phyloP scores from a whole-genome alignment of 1,140 invertebrate genomes.

The Coenobita brevimanus region DNA sequence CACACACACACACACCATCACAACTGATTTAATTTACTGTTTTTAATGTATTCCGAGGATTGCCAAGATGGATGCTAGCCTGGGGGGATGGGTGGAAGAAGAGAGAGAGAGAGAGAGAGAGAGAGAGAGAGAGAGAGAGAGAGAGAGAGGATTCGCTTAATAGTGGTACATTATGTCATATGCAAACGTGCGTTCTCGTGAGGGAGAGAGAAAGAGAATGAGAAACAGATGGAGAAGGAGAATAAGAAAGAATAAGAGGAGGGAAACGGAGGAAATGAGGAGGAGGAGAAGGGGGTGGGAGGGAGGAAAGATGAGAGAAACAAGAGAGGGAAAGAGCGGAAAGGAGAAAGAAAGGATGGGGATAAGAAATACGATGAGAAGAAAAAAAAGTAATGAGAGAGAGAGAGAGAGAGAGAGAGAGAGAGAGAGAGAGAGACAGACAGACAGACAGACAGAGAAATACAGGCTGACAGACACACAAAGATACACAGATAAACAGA shows the following conservation, averaged over 20 bases:
- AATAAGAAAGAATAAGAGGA: background rate
- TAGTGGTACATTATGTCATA: too few relatives aligned
- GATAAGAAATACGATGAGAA: background rate
- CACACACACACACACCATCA: too few relatives aligned
- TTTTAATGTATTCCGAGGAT: too few relatives aligned
- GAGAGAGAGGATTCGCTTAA: background rate
- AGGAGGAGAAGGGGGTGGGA: constrained; percentile 9
- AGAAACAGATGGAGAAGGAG: background rate
- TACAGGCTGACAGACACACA: background rate
- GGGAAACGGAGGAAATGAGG: background rate
- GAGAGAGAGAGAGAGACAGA: background rate
- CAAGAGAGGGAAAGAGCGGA: background rate
- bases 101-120: background rate
- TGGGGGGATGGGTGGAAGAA: background rate
- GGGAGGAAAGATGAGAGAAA: background rate
- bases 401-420: background rate
- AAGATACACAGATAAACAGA: background rate
- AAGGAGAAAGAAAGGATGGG: background rate
- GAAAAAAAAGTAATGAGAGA: background rate
- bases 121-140: background rate
- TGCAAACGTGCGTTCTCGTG: too few relatives aligned
- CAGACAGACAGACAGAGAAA: background rate
- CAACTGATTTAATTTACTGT: too few relatives aligned
- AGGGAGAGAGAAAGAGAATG: background rate
- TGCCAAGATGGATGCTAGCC: too few relatives aligned